These are phyloP conservation scores for Epizoanthus scotinus DNA, from an alignment of 92 coral and sea anemone genomes.

Conservation along the genomic window DNA sequence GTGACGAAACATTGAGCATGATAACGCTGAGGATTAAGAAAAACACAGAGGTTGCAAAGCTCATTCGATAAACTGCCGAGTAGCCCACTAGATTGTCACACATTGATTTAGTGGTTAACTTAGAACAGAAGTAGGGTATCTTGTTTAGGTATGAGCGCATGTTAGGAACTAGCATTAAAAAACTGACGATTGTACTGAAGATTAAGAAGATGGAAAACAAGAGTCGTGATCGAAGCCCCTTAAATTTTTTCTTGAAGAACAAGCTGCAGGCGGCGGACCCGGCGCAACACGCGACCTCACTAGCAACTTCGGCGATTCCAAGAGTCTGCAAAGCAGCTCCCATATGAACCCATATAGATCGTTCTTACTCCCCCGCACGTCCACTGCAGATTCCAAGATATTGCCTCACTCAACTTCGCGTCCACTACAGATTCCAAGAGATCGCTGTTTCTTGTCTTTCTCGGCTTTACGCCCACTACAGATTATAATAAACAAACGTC, in stretches of 20 bases:
- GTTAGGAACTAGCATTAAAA: slow-evolving; percentile 83
- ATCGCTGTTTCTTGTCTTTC: too few relatives aligned
- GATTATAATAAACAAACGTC: too few relatives aligned
- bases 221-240: slow-evolving; percentile 80
- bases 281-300: slow-evolving; percentile 98
- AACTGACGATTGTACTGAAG: slow-evolving; percentile 72
- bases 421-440: too few relatives aligned
- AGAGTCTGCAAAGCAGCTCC: slow-evolving; percentile 99
- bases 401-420: too few relatives aligned
- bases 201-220: slow-evolving; percentile 73
- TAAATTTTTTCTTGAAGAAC: slow-evolving; percentile 77
- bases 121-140: slow-evolving; percentile 91
- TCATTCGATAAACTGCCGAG: slow-evolving; percentile 94
- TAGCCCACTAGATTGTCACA: slow-evolving; percentile 93
- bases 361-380: slow-evolving; percentile 14
- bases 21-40: slow-evolving; percentile 61
- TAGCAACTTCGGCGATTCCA: slow-evolving; percentile 98
- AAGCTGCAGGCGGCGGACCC: slow-evolving; percentile 93
- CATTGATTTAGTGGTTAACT: slow-evolving; percentile 68
- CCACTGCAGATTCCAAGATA: background rate
- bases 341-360: slow-evolving; percentile 99
- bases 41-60: slow-evolving; percentile 80
- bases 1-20: slow-evolving; percentile 83
- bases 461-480: too few relatives aligned
- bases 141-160: slow-evolving; percentile 74